Percentiles rank a stretch among this genome's conserved stretches.
Conservation (phyloP, 2,113 vertebrate species). For the Oncorhynchus clarkii region DNA sequence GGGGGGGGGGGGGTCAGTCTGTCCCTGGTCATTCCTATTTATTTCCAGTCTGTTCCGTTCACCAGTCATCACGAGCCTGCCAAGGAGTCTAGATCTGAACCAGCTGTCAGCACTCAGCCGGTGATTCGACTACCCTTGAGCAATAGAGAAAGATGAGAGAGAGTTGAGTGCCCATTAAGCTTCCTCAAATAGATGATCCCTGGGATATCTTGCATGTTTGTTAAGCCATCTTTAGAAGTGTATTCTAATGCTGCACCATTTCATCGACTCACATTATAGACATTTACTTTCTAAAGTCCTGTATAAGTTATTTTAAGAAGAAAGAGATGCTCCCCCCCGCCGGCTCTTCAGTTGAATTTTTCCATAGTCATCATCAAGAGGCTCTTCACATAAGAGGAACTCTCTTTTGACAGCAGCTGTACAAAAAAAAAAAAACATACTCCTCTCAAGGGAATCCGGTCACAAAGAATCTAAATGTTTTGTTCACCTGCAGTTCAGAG, state of each 20-base stretch:
- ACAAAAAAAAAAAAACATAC: slow-evolving; percentile 23
- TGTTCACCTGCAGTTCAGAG: slow-evolving; percentile 37
- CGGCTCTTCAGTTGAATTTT: slow-evolving; percentile 31
- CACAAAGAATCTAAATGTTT: slow-evolving; percentile 50
- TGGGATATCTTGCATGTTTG: neutral
- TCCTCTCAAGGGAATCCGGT: slow-evolving; percentile 48
- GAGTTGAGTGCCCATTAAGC: neutral
- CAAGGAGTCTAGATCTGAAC: neutral
- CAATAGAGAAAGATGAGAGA: neutral
- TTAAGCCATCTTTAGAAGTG: neutral
- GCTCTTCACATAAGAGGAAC: slow-evolving; percentile 21
- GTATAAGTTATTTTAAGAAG: neutral
- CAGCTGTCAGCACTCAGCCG: neutral
- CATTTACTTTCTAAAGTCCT: neutral
- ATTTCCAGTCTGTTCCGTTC: neutral
- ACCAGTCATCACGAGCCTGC: neutral
- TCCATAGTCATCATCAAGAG: slow-evolving; percentile 38
- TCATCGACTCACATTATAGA: neutral
- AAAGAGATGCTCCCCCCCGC: neutral
- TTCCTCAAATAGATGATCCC: neutral
- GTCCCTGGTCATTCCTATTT: neutral
- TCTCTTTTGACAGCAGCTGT: slow-evolving; percentile 28
- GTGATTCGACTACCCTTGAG: neutral
- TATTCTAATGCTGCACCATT: neutral
- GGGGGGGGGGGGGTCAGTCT: too few species aligned